Conservation (phyloP, 2,888 invertebrate genomes). For the Metellina segmentata region DNA sequence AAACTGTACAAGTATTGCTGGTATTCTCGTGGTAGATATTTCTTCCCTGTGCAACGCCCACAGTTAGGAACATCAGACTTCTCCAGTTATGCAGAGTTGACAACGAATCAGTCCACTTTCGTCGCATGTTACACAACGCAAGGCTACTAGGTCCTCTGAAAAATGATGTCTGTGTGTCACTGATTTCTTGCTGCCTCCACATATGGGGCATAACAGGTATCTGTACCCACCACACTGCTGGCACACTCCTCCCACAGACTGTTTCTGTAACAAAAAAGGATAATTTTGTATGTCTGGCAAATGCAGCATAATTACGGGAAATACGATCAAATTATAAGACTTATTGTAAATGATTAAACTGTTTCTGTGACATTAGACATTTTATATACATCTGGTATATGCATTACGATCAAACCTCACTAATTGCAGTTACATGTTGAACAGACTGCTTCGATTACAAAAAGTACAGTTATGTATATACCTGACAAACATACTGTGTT, state of each 20-base stretch:
- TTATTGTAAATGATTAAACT: too few species aligned
- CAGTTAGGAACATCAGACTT: constrained; percentile 77
- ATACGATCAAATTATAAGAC: too few species aligned
- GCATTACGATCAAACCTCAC: too few species aligned
- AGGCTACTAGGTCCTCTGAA: constrained; percentile 94
- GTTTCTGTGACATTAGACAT: too few species aligned
- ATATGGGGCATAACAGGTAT: constrained; percentile 92
- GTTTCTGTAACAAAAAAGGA: constrained; percentile 85
- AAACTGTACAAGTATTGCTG: not conserved
- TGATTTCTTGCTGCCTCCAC: constrained; percentile 98
- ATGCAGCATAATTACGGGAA: too few species aligned
- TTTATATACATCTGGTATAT: too few species aligned
- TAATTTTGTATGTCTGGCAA: too few species aligned
- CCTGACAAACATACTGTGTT: too few species aligned
- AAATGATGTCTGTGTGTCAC: constrained; percentile 93
- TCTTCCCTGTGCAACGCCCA: not conserved
- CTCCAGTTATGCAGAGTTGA: constrained; percentile 85
- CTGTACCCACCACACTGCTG: constrained; percentile 95
- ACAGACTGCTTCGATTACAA: too few species aligned
- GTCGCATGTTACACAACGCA: constrained; percentile 97
- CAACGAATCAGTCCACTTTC: constrained; percentile 96
- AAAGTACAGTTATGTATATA: too few species aligned
- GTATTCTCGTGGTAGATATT: not conserved
- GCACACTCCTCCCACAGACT: constrained; percentile 90
- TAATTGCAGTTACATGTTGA: too few species aligned